phyloP scores from a whole-genome alignment of 2,888 invertebrate genomes.

The Andricus quercusramuli region DNA sequence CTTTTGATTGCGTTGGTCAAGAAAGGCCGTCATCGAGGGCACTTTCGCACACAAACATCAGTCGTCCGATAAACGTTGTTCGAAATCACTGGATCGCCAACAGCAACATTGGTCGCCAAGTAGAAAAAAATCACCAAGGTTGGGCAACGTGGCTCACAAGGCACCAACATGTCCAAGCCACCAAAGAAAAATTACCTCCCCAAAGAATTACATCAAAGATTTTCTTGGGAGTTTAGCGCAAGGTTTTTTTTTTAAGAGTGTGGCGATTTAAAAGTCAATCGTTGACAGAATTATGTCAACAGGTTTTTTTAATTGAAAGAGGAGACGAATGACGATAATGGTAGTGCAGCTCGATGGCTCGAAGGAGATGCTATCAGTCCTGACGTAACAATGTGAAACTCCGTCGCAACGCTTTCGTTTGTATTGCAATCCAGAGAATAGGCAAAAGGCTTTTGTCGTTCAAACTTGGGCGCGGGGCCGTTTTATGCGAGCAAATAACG shows the following conservation, averaged over 20 bases:
- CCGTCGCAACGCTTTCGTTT: conserved; percentile 72
- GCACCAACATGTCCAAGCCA: too few species aligned
- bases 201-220: background rate
- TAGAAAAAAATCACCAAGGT: too few species aligned
- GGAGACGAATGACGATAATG: background rate
- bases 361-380: conserved; percentile 66
- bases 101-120: too few species aligned
- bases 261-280: background rate
- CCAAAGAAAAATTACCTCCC: background rate
- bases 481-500: conserved; percentile 36
- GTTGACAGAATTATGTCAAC: background rate
- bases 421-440: conserved; percentile 60
- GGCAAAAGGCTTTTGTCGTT: conserved; percentile 41
- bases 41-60: too few species aligned
- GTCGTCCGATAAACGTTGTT: too few species aligned
- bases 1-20: too few species aligned
- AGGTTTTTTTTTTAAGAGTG: background rate
- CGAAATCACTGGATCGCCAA: too few species aligned
- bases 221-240: background rate
- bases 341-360: conserved; percentile 61
- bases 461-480: conserved; percentile 26
- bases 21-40: too few species aligned
- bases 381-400: conserved; percentile 76
- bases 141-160: too few species aligned
- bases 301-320: background rate